Percentiles rank a stretch among this genome's conserved stretches.
These are phyloP conservation scores for Ectemnius cavifrons DNA, from an alignment of 2,888 invertebrate species.

Conservation along the genomic window DNA sequence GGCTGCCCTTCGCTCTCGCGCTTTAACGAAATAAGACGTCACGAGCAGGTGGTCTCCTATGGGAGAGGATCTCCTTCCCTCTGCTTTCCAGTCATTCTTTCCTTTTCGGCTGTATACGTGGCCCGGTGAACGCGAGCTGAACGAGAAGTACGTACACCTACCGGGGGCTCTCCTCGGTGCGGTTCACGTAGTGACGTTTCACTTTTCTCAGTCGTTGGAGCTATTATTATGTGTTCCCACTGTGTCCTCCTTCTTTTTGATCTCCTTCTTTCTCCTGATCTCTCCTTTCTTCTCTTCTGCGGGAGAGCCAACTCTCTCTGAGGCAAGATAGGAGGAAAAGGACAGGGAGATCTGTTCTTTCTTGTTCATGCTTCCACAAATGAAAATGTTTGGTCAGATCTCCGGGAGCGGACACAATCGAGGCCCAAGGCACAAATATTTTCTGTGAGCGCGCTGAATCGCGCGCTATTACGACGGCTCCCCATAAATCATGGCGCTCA, in stretches of 20 bases:
- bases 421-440: constrained; percentile 63
- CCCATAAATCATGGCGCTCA: constrained; percentile 71
- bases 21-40: constrained; percentile 65
- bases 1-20: constrained; percentile 37
- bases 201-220: constrained; percentile 71
- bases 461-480: constrained; percentile 64
- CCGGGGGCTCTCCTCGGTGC: constrained; percentile 15
- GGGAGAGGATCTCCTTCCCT: not conserved
- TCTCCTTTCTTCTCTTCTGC: constrained; percentile 9
- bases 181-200: constrained; percentile 68
- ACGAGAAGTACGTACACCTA: not conserved
- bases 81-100: not conserved
- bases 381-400: constrained; percentile 73
- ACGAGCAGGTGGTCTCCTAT: constrained; percentile 69
- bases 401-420: constrained; percentile 61
- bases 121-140: not conserved
- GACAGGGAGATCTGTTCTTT: not conserved
- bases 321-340: too few species aligned
- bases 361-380: constrained; percentile 62
- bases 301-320: not conserved
- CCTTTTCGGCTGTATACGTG: not conserved
- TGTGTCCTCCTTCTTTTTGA: constrained; percentile 47
- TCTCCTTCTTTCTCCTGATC: constrained; percentile 11
- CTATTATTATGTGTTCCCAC: constrained; percentile 65
- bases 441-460: constrained; percentile 68